Evolutionary conservation across 2,113 vertebrate genomes (phyloP).

Genomic region (Cisticola juncidis): DNA sequence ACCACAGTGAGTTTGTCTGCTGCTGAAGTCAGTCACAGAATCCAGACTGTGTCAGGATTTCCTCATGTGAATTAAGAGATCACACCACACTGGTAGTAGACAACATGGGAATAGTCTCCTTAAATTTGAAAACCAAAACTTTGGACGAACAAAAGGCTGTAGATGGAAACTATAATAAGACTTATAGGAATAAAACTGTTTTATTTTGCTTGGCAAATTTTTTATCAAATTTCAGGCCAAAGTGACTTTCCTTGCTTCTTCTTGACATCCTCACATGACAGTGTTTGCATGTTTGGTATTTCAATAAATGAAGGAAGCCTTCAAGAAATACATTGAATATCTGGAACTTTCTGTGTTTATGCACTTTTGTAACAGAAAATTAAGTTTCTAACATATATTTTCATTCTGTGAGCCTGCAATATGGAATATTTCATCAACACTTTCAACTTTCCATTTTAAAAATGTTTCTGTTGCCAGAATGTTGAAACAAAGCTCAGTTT

Average conservation of each 20-base stretch:
- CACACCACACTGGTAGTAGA: not conserved
- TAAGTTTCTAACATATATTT: not conserved
- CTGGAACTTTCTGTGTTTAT: not conserved
- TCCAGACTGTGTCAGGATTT: not conserved
- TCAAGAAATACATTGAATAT: not conserved
- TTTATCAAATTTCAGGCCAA: not conserved
- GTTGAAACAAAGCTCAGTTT: not conserved
- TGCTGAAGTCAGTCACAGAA: not conserved
- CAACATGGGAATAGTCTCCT: not conserved
- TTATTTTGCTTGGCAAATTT: not conserved
- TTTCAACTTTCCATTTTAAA: not conserved
- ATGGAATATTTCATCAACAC: not conserved
- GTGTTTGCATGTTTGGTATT: not conserved
- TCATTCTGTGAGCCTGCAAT: not conserved
- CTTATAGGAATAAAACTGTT: not conserved
- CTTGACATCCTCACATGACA: not conserved
- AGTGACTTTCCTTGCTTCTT: not conserved
- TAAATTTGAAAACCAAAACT: not conserved
- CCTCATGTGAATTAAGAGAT: not conserved
- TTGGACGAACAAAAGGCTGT: not conserved
- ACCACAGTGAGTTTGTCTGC: not conserved
- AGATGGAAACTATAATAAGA: not conserved
- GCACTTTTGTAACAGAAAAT: not conserved
- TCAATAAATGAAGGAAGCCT: not conserved
- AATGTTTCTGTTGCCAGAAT: not conserved